Evolutionary conservation across 1,140 invertebrate genomes (phyloP).

Genomic region (Drosophila arizonae): DNA sequence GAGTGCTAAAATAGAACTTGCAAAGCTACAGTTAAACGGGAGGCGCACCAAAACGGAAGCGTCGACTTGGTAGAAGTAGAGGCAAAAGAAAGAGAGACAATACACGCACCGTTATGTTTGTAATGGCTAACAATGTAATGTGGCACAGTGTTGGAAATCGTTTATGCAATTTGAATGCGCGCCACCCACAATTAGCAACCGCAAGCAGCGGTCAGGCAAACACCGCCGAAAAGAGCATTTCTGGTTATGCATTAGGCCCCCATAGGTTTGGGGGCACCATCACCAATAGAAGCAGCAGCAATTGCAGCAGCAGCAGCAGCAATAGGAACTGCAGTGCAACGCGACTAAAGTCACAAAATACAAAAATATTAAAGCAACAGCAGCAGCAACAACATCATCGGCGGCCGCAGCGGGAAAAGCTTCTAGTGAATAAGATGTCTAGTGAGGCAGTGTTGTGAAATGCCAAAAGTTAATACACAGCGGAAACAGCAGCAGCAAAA

Average conservation of each 20-base stretch:
- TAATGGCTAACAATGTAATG: conserved; percentile 83
- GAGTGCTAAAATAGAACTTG: conserved; percentile 19
- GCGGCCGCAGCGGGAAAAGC: conserved; percentile 57
- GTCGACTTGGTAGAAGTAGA: conserved; percentile 11
- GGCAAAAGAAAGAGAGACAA: conserved; percentile 18
- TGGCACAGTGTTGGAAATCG: conserved; percentile 77
- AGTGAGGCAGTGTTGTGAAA: conserved; percentile 72
- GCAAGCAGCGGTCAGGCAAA: conserved; percentile 62
- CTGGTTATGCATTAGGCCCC: conserved; percentile 80
- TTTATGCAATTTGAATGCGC: conserved; percentile 72
- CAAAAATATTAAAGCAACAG: conserved; percentile 26
- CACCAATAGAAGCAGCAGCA: conserved; percentile 47
- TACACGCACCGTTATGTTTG: conserved; percentile 77
- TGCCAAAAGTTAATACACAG: conserved; percentile 48
- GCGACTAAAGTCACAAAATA: conserved; percentile 37
- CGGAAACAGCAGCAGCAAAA: conserved; percentile 41
- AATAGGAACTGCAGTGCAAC: conserved; percentile 46
- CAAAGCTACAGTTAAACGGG: conserved; percentile 8
- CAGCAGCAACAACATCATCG: conserved; percentile 53
- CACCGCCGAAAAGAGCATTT: conserved; percentile 55
- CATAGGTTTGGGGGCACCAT: conserved; percentile 80
- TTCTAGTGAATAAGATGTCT: conserved; percentile 51
- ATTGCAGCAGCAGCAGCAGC: conserved; percentile 26
- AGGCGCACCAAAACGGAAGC: conserved; percentile 24
- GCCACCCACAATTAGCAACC: conserved; percentile 57